Conservation (phyloP, 1,140 invertebrate species). For the Macrotrachela quadricornifera region DNA sequence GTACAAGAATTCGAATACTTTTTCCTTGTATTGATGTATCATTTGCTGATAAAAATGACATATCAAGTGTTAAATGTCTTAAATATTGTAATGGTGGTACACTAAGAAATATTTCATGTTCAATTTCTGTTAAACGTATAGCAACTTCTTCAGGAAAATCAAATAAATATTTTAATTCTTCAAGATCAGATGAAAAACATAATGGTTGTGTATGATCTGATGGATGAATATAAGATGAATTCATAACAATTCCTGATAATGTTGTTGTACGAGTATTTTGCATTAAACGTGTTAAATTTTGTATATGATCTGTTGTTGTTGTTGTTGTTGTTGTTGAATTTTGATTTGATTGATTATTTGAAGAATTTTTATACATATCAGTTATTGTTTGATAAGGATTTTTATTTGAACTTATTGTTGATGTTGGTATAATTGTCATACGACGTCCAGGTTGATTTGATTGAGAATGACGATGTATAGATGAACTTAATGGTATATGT, state of each 20-base stretch:
- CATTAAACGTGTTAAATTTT: no score
- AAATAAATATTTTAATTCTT: conserved; percentile 27
- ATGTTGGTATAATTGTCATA: no score
- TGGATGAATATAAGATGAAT: background rate
- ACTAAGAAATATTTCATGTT: conserved; percentile 68
- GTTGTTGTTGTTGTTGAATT: no score
- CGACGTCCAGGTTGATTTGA: no score
- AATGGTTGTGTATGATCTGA: background rate
- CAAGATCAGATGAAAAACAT: conserved; percentile 49
- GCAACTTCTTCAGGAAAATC: conserved; percentile 77
- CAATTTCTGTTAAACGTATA: conserved; percentile 53
- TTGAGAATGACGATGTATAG: no score
- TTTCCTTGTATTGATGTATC: conserved; percentile 14
- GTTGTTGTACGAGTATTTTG: no score
- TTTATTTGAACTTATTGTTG: no score
- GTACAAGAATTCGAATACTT: conserved; percentile 44
- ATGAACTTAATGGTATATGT: background rate
- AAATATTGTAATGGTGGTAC: conserved; percentile 63
- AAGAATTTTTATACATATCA: no score
- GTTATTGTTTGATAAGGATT: no score
- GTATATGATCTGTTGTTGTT: no score
- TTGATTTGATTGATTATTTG: no score
- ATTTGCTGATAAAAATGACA: conserved; percentile 13
- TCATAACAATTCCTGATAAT: background rate
- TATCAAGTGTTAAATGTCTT: conserved; percentile 20